phyloP scores from a whole-genome alignment of 2,888 invertebrate species.

The Philereme vetulata region DNA sequence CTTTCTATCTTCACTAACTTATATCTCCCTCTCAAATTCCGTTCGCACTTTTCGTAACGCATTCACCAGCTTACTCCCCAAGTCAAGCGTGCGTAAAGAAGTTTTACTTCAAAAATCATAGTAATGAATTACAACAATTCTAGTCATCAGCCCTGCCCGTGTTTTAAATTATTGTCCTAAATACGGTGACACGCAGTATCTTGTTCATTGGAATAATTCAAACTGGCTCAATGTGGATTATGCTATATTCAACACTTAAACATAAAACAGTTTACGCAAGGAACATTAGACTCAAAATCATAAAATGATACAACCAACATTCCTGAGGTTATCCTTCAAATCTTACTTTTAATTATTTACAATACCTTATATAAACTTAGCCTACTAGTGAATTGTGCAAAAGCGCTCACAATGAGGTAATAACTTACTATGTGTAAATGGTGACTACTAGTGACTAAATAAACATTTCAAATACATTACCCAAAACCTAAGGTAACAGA shows the following conservation, averaged over 20 bases:
- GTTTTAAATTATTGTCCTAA: no score
- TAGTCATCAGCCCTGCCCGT: no score
- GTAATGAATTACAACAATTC: no score
- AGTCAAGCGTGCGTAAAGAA: no score
- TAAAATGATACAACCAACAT: slow-evolving; percentile 45
- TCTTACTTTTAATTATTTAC: slow-evolving; percentile 56
- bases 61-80: no score
- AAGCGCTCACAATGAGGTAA: slow-evolving; percentile 82
- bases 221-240: background rate
- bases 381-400: slow-evolving; percentile 79
- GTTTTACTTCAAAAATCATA: no score
- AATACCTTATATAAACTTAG: slow-evolving; percentile 50
- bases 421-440: slow-evolving; percentile 80
- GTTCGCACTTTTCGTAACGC: no score
- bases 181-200: no score
- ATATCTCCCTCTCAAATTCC: no score
- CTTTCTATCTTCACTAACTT: no score
- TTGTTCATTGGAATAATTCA: background rate
- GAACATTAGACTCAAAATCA: slow-evolving; percentile 54
- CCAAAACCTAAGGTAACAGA: slow-evolving; percentile 74
- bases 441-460: slow-evolving; percentile 81
- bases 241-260: slow-evolving; percentile 35
- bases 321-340: slow-evolving; percentile 32
- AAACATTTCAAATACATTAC: slow-evolving; percentile 59
- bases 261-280: slow-evolving; percentile 45